These are phyloP conservation scores for Lutraria lutraria DNA, from an alignment of 2,888 invertebrate genomes.

Conservation along the genomic window DNA sequence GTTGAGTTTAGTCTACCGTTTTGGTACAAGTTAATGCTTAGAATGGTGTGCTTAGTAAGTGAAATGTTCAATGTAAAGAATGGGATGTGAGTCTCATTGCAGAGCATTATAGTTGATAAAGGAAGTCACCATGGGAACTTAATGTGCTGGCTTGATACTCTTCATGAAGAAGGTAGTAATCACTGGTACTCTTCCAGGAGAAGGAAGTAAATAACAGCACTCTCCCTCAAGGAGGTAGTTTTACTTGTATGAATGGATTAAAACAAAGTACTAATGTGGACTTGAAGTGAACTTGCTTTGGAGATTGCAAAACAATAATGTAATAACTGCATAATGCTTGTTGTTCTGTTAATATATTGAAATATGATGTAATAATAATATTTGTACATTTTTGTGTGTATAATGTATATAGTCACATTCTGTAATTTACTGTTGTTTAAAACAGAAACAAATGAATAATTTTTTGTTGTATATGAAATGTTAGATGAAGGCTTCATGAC, in stretches of 20 bases:
- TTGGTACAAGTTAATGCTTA: not conserved
- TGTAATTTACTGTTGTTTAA: not conserved
- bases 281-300: slow-evolving; percentile 60
- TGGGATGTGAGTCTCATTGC: not conserved
- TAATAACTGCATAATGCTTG: not conserved
- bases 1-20: not conserved
- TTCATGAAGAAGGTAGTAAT: not conserved
- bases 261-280: slow-evolving; percentile 62
- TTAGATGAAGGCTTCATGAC: not conserved
- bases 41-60: not conserved
- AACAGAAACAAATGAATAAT: not conserved
- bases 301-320: slow-evolving; percentile 19
- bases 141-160: slow-evolving; percentile 7
- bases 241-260: not conserved
- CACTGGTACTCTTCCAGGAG: not conserved
- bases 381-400: not conserved
- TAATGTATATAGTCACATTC: not conserved
- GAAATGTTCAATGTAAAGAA: not conserved
- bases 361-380: not conserved
- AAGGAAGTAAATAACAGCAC: not conserved
- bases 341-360: not conserved
- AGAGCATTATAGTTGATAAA: not conserved
- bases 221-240: not conserved
- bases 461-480: slow-evolving; percentile 1
- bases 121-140: not conserved